A percentile compares a stretch with the other conserved stretches of the same genome.
phyloP scores from a whole-genome alignment of 2,888 invertebrate genomes.

The Acanthosoma haemorrhoidale region DNA sequence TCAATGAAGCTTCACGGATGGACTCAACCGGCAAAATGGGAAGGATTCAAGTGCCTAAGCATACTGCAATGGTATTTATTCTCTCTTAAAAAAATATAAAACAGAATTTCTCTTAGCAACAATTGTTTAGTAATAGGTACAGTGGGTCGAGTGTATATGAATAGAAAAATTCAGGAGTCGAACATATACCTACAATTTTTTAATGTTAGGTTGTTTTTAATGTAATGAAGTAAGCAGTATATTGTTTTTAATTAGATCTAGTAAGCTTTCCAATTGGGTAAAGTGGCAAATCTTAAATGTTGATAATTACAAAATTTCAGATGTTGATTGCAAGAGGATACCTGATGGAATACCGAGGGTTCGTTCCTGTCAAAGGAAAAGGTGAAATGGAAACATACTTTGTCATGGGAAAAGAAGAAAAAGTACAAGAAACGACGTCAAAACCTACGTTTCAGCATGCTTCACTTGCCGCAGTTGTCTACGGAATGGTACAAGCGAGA shows the following conservation, averaged over 20 bases:
- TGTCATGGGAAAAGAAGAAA: conserved; percentile 59
- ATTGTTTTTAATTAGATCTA: too few relatives aligned
- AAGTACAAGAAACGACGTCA: conserved; percentile 56
- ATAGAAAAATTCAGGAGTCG: too few relatives aligned
- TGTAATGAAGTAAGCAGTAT: too few relatives aligned
- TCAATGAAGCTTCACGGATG: conserved; percentile 96
- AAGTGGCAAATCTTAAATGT: too few relatives aligned
- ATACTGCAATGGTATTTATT: conserved; percentile 63
- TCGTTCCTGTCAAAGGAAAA: conserved; percentile 88
- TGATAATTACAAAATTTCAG: conserved; percentile 56
- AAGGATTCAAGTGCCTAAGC: conserved; percentile 81
- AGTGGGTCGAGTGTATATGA: too few relatives aligned
- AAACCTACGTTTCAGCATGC: conserved; percentile 64
- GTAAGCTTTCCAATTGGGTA: too few relatives aligned
- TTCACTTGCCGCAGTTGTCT: conserved; percentile 80
- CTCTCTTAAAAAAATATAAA: neutral
- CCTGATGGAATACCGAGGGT: conserved; percentile 69
- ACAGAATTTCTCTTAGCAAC: too few relatives aligned
- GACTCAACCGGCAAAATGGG: conserved; percentile 87
- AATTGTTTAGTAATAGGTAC: too few relatives aligned
- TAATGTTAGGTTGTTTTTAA: too few relatives aligned
- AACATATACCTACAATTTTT: too few relatives aligned
- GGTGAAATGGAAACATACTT: conserved; percentile 95
- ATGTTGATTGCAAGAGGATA: conserved; percentile 69
- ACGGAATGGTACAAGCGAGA: conserved; percentile 79